A percentile compares a stretch with the other conserved stretches of the same genome.
Evolutionary conservation across 2,113 vertebrate genomes (phyloP).

Genomic region (Bos javanicus): DNA sequence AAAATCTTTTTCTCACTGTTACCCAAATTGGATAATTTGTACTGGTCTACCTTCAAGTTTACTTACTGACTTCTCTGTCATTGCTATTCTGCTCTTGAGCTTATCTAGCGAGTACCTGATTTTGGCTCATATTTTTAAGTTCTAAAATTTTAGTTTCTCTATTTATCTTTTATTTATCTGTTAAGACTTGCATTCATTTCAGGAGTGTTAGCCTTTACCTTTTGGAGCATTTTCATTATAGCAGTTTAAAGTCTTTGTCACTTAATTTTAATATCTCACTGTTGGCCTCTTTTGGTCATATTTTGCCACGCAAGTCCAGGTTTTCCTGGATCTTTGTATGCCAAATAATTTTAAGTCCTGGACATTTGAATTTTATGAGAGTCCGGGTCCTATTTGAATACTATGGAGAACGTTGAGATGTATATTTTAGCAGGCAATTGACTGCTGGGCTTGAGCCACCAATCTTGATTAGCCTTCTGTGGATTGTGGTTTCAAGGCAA

Average conservation of each 20-base stretch:
- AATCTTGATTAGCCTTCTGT: not conserved
- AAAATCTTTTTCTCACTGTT: not conserved
- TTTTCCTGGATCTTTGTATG: not conserved
- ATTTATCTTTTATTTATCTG: not conserved
- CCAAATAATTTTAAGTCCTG: not conserved
- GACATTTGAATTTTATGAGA: not conserved
- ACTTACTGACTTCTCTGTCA: not conserved
- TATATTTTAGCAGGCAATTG: not conserved
- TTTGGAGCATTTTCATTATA: not conserved
- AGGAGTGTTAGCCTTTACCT: not conserved
- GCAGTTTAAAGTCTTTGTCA: not conserved
- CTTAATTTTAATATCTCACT: not conserved
- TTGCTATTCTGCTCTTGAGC: not conserved
- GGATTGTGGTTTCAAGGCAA: not conserved
- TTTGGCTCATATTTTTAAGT: not conserved
- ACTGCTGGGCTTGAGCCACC: not conserved
- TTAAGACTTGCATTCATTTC: not conserved
- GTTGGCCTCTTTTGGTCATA: not conserved
- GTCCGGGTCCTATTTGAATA: not conserved
- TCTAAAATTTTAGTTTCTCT: not conserved
- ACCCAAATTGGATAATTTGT: not conserved
- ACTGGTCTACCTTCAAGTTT: not conserved
- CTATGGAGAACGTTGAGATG: not conserved
- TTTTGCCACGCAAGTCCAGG: not conserved
- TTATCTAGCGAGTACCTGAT: not conserved